A percentile compares a stretch with the other conserved stretches of the same genome.
phyloP scores from a whole-genome alignment of 2,113 vertebrate species.

The Pleuronectes platessa region DNA sequence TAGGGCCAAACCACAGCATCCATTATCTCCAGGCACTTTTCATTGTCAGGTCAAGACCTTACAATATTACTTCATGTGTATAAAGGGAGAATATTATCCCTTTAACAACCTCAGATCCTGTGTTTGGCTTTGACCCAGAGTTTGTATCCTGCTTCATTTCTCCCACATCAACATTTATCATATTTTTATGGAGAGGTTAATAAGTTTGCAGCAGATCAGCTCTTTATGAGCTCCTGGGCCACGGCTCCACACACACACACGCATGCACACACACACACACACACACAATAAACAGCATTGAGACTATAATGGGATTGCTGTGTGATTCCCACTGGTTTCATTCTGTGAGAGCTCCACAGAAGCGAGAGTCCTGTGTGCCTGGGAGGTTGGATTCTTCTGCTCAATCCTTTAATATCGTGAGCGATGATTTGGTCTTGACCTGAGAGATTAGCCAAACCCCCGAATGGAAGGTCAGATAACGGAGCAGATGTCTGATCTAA shows the following conservation, averaged over 20 bases:
- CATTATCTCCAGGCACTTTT: not conserved
- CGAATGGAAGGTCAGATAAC: constrained; percentile 53
- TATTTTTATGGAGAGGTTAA: constrained; percentile 63
- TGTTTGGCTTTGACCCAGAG: constrained; percentile 29
- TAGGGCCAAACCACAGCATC: not conserved
- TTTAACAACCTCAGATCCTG: constrained; percentile 19
- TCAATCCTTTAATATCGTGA: constrained; percentile 62
- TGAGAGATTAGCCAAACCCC: constrained; percentile 61
- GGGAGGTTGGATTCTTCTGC: constrained; percentile 51
- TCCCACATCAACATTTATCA: constrained; percentile 51
- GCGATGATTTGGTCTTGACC: constrained; percentile 67
- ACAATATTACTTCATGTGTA: not conserved
- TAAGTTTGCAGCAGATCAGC: constrained; percentile 56
- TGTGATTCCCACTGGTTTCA: constrained; percentile 50
- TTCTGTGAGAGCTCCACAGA: too few relatives aligned
- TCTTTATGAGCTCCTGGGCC: constrained; percentile 50
- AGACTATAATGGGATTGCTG: constrained; percentile 66
- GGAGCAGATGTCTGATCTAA: constrained; percentile 50
- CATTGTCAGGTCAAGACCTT: not conserved
- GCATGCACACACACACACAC: constrained; percentile 21
- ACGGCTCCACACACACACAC: not conserved
- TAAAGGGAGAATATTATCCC: constrained; percentile 25
- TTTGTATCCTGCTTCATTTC: constrained; percentile 42
- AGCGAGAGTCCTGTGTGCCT: constrained; percentile 30
- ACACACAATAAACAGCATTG: constrained; percentile 50